Conservation (phyloP, 2,888 invertebrate genomes). For the Eristalinus aeneus region DNA sequence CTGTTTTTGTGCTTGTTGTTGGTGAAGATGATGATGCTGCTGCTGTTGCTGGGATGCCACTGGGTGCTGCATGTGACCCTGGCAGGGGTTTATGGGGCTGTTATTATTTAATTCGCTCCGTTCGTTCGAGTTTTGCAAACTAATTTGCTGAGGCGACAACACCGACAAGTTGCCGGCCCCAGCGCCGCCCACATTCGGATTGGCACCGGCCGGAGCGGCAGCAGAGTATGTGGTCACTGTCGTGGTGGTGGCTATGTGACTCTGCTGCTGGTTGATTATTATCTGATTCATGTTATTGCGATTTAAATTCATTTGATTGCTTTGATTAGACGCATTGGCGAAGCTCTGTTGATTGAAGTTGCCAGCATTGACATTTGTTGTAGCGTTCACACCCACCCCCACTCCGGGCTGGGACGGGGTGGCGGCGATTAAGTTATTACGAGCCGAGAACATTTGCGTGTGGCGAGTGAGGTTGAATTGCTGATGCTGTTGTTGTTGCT, state of each 20-base stretch:
- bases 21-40: conserved; percentile 73
- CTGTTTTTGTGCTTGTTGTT: conserved; percentile 62
- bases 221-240: conserved; percentile 73
- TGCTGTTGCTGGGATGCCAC: conserved; percentile 68
- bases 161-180: conserved; percentile 51
- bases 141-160: conserved; percentile 72
- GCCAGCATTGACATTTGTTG: conserved; percentile 50
- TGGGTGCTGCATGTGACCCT: conserved; percentile 66
- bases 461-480: conserved; percentile 73
- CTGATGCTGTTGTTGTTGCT: conserved; percentile 76
- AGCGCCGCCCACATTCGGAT: background rate
- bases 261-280: conserved; percentile 73
- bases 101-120: conserved; percentile 73
- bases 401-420: conserved; percentile 48
- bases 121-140: conserved; percentile 73
- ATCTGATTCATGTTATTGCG: conserved; percentile 77
- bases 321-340: conserved; percentile 75
- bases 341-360: conserved; percentile 70
- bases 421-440: conserved; percentile 64
- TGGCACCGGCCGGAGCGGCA: conserved; percentile 42
- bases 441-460: conserved; percentile 68
- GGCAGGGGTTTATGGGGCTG: conserved; percentile 66
- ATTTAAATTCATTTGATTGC: conserved; percentile 78
- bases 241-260: conserved; percentile 76
- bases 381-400: conserved; percentile 22